Percentiles rank a stretch among this genome's conserved stretches.
These are phyloP conservation scores for Acanthoscelides obtectus DNA, from an alignment of 2,888 invertebrate genomes.

Conservation along the genomic window DNA sequence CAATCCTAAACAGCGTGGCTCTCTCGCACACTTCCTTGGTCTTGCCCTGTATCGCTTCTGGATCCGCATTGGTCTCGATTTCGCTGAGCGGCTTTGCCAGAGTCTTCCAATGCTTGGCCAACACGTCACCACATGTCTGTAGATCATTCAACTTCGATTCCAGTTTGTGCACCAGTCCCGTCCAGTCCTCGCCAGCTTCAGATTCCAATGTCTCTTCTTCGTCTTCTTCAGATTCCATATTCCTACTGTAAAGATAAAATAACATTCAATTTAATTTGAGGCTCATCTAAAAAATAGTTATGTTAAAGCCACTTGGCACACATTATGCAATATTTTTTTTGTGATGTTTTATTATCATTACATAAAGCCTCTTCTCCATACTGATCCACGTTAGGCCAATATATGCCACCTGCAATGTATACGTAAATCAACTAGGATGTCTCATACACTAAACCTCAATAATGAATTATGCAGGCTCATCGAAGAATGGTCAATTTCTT, in stretches of 20 bases:
- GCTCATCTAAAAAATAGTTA: no score
- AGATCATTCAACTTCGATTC: conserved; percentile 82
- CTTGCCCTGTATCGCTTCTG: conserved; percentile 57
- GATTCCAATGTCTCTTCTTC: conserved; percentile 55
- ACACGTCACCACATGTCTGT: conserved; percentile 86
- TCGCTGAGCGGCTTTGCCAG: conserved; percentile 77
- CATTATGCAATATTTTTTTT: no score
- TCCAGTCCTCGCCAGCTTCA: conserved; percentile 52
- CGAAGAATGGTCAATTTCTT: no score
- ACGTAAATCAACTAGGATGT: no score
- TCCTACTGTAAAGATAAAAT: conserved; percentile 48
- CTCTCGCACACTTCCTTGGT: conserved; percentile 89
- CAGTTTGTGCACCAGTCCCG: conserved; percentile 65
- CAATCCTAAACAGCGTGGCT: conserved; percentile 92
- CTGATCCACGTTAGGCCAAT: no score
- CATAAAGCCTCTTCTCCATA: no score
- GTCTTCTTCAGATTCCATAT: conserved; percentile 70
- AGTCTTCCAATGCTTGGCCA: conserved; percentile 81
- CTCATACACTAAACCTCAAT: no score
- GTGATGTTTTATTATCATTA: no score
- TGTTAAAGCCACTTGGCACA: no score
- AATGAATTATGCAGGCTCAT: no score
- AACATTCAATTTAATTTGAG: background rate
- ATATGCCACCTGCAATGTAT: no score
- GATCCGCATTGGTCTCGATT: conserved; percentile 59